Base-by-base conservation (phyloP, 1,140 invertebrate species). In the Neodiprion fabricii region DNA sequence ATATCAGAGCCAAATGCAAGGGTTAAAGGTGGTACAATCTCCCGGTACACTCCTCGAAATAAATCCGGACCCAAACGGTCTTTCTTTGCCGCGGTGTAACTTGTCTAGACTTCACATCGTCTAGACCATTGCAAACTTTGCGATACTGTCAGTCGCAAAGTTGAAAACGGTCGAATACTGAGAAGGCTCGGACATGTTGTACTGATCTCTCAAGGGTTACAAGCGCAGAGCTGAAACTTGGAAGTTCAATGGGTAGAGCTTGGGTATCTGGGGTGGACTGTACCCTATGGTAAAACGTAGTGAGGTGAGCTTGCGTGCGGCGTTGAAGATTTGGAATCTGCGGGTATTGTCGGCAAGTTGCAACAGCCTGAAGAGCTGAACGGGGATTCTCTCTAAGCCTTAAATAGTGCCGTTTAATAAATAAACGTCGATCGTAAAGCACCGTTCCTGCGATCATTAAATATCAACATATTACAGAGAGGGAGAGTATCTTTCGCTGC, bases 351-450 rank as follows among this genome's bases (percentile, higher is more conserved):
- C 28, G 28, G 28, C 28, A 40, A 40, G 28, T 40, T 40, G 28
- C 28, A 40, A 1, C 28, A 40, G 5, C 28, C 28, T 40, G 28
- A 40, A 40, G 28, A 40, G 1, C 14, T 48, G 61, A 61, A 21
- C 65, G 71, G 73, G 50, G 70, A 75, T 74, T 75, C 72, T 78
- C 79, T 79, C 74, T 70, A 65, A 48, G 48, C 74, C 74, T 80
- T 84, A 84, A 85, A 82, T 77, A 81, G 78, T 73, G 74, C 75
- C 79, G 74, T 84, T 85, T 85, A 84, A 85, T 84, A 85, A 81
- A 84, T 83, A 40, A 40, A 82, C 76, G 79, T 83, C 81, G 80
- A 83, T 84, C 84, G 83, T 85, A 85, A 85, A 85, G 81, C 82
- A 85, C 82, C 83, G 84, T 77, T 28, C 72, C 28, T 9, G 65